A percentile compares a stretch with the other conserved stretches of the same genome.
These are phyloP conservation scores for Orthosia cruda DNA, from an alignment of 2,888 invertebrate species.

Conservation along the genomic window DNA sequence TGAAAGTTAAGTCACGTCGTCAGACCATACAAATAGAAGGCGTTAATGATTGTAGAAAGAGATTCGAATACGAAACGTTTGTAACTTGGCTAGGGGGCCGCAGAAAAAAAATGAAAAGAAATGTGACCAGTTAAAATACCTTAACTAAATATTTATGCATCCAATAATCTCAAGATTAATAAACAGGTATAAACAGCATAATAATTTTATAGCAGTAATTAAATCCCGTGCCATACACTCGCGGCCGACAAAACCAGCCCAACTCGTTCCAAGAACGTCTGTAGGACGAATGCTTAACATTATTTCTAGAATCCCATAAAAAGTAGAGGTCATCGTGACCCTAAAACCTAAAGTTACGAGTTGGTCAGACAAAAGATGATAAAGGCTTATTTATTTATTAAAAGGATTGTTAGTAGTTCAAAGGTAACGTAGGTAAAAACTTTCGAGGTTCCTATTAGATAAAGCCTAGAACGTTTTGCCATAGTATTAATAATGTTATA, in stretches of 20 bases:
- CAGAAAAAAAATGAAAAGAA: too few relatives aligned
- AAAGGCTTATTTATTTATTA: not conserved
- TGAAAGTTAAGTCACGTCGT: too few relatives aligned
- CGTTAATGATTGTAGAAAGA: too few relatives aligned
- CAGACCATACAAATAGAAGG: too few relatives aligned
- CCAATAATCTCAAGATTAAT: slow-evolving; percentile 36
- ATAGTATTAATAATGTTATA: too few relatives aligned
- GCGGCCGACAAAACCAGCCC: slow-evolving; percentile 52
- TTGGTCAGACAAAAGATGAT: slow-evolving; percentile 35
- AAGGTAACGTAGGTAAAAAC: not conserved
- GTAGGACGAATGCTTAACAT: slow-evolving; percentile 73
- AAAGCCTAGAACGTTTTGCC: not conserved
- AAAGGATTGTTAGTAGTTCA: not conserved
- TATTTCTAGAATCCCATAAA: slow-evolving; percentile 72
- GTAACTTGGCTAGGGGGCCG: too few relatives aligned
- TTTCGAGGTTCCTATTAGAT: not conserved
- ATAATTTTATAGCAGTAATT: slow-evolving; percentile 52
- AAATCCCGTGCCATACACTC: slow-evolving; percentile 51
- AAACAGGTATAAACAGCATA: slow-evolving; percentile 22
- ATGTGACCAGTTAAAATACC: not conserved
- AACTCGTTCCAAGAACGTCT: slow-evolving; percentile 74
- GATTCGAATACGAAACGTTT: too few relatives aligned
- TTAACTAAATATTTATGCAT: slow-evolving; percentile 3
- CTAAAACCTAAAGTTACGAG: slow-evolving; percentile 53
- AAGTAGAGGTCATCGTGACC: slow-evolving; percentile 68